phyloP scores from a whole-genome alignment of 2,888 invertebrate species.

The Gari tellinella region DNA sequence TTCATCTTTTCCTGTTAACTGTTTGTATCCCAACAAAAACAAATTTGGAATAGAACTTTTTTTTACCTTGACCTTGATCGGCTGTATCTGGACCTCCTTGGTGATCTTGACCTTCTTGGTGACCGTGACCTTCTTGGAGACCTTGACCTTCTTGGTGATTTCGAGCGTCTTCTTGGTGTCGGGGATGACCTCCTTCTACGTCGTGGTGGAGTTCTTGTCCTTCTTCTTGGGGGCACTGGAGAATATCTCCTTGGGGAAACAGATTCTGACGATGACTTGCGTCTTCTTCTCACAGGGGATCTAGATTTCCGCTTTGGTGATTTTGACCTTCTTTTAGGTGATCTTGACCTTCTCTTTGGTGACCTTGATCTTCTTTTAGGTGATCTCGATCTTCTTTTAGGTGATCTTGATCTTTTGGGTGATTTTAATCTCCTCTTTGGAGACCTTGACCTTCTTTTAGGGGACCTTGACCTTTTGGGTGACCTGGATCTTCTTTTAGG shows the following conservation, averaged over 20 bases:
- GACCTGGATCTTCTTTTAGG: background rate
- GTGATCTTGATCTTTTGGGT: slow-evolving; percentile 32
- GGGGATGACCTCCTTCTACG: slow-evolving; percentile 40
- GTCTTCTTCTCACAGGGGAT: slow-evolving; percentile 42
- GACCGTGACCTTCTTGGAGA: slow-evolving; percentile 52
- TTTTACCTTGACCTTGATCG: slow-evolving; percentile 26
- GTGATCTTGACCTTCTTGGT: slow-evolving; percentile 11
- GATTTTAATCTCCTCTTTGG: background rate
- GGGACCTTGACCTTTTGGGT: slow-evolving; percentile 13
- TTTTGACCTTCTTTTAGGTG: slow-evolving; percentile 48
- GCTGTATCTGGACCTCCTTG: slow-evolving; percentile 22
- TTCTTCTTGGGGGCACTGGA: slow-evolving; percentile 37
- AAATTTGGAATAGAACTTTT: too few relatives aligned
- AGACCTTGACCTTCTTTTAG: slow-evolving; percentile 11
- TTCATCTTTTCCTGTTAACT: too few relatives aligned
- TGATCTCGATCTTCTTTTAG: slow-evolving; percentile 53
- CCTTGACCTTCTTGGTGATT: slow-evolving; percentile 43
- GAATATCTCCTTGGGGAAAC: slow-evolving; percentile 40
- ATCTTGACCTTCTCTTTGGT: slow-evolving; percentile 42
- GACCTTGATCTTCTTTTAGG: slow-evolving; percentile 34
- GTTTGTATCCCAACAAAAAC: too few relatives aligned
- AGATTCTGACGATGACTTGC: slow-evolving; percentile 39
- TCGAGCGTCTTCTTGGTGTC: slow-evolving; percentile 54
- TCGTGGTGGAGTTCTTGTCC: slow-evolving; percentile 34
- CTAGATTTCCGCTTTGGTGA: slow-evolving; percentile 47